Percentiles rank a stretch among this genome's conserved stretches.
Conservation (phyloP, 1,140 invertebrate genomes). For the Eumeta japonica region DNA sequence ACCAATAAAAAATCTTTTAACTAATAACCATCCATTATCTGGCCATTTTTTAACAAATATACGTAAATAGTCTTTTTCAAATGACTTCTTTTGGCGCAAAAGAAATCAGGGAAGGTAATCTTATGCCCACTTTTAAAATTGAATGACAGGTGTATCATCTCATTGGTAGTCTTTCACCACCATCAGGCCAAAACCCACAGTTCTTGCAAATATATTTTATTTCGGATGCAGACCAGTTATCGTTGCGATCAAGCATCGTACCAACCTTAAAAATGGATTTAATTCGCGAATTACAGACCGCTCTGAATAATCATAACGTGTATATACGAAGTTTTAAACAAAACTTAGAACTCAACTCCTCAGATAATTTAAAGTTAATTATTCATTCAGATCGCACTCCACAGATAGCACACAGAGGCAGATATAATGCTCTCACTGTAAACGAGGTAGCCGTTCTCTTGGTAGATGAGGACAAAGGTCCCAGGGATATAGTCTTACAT, state of each 20-base stretch:
- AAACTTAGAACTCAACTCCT: slow-evolving; percentile 17
- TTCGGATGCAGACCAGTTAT: too few relatives aligned
- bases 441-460: too few relatives aligned
- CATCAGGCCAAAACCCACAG: slow-evolving; percentile 13
- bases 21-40: slow-evolving; percentile 16
- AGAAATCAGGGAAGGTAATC: too few relatives aligned
- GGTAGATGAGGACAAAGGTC: too few relatives aligned
- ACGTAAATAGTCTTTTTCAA: slow-evolving; percentile 16
- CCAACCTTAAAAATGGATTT: slow-evolving; percentile 21
- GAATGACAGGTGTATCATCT: too few relatives aligned
- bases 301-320: too few relatives aligned
- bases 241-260: slow-evolving; percentile 15
- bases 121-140: too few relatives aligned
- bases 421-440: slow-evolving; percentile 31
- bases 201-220: slow-evolving; percentile 16
- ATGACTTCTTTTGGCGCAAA: slow-evolving; percentile 18
- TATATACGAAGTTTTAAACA: slow-evolving; percentile 22
- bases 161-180: slow-evolving; percentile 15
- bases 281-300: slow-evolving; percentile 17
- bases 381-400: slow-evolving; percentile 29
- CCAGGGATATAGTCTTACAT: slow-evolving; percentile 23
- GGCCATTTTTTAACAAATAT: slow-evolving; percentile 16
- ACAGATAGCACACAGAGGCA: slow-evolving; percentile 23
- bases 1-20: too few relatives aligned
- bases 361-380: slow-evolving; percentile 22